Evolutionary conservation across 2,113 vertebrate species (phyloP).

Genomic region (Solea solea): DNA sequence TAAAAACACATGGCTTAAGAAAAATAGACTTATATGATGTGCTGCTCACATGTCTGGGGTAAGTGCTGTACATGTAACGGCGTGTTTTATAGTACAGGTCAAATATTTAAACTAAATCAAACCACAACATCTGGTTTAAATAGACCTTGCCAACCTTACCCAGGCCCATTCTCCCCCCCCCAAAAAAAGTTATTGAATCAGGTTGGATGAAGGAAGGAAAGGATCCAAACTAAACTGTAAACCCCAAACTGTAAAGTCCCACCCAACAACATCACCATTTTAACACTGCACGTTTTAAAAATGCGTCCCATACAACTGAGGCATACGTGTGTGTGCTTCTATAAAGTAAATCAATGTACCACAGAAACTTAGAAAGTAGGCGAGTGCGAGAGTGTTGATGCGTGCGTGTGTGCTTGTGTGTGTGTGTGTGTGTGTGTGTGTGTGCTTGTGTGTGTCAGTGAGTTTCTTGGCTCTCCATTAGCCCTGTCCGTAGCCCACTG

Average conservation of each 20-base stretch:
- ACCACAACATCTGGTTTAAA: conserved; percentile 52
- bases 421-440: no score
- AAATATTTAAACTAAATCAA: conserved; percentile 57
- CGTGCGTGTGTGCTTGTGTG: conserved; percentile 7
- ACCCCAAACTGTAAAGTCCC: background rate
- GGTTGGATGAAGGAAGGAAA: conserved; percentile 11
- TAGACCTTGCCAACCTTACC: conserved; percentile 24
- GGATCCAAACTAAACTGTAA: background rate
- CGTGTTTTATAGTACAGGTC: conserved; percentile 49
- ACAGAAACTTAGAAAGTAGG: conserved; percentile 7
- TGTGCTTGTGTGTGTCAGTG: background rate
- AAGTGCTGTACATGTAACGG: conserved; percentile 29
- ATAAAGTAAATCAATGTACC: background rate
- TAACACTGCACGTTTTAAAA: background rate
- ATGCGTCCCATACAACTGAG: background rate
- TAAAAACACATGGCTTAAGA: conserved; percentile 8
- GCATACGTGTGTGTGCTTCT: background rate
- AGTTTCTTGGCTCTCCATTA: conserved; percentile 7
- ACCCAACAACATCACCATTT: background rate
- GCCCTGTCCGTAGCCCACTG: conserved; percentile 18
- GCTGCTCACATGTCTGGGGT: conserved; percentile 3
- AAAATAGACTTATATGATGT: background rate
- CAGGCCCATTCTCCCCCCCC: background rate
- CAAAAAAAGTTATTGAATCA: background rate
- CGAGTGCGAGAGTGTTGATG: background rate